Evolutionary conservation across 2,888 invertebrate genomes (phyloP).

Genomic region (Luperina testacea): DNA sequence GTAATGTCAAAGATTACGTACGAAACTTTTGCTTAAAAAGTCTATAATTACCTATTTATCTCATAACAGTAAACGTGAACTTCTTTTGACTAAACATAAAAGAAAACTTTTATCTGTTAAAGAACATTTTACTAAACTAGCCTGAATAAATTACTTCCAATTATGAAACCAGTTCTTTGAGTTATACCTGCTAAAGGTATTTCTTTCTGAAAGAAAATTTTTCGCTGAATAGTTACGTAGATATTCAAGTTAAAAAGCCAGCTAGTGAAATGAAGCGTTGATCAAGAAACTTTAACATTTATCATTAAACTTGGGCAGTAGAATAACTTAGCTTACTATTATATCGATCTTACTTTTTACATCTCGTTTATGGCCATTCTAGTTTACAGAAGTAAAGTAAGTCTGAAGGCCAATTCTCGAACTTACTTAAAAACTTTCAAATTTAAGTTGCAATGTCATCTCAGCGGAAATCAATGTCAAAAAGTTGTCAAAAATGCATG

Average conservation of each 20-base stretch:
- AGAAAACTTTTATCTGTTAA: background rate
- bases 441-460: too few species aligned
- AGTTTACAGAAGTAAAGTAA: background rate
- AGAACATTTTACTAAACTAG: background rate
- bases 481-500: too few species aligned
- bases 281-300: conserved; percentile 47
- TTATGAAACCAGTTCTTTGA: conserved; percentile 13
- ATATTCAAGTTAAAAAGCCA: conserved; percentile 9
- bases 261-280: conserved; percentile 21
- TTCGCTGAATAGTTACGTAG: background rate
- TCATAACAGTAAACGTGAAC: background rate
- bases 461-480: too few species aligned
- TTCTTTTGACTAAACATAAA: background rate
- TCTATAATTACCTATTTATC: background rate
- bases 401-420: too few species aligned
- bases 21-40: too few species aligned
- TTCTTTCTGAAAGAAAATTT: conserved; percentile 26
- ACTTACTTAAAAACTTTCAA: too few species aligned
- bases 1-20: background rate
- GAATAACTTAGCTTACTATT: conserved; percentile 20
- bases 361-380: background rate
- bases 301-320: conserved; percentile 40
- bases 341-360: background rate
- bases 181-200: conserved; percentile 6
- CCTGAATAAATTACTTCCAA: conserved; percentile 20